Conservation (phyloP, 2,113 vertebrate genomes). For the Tragulus kanchil region DNA sequence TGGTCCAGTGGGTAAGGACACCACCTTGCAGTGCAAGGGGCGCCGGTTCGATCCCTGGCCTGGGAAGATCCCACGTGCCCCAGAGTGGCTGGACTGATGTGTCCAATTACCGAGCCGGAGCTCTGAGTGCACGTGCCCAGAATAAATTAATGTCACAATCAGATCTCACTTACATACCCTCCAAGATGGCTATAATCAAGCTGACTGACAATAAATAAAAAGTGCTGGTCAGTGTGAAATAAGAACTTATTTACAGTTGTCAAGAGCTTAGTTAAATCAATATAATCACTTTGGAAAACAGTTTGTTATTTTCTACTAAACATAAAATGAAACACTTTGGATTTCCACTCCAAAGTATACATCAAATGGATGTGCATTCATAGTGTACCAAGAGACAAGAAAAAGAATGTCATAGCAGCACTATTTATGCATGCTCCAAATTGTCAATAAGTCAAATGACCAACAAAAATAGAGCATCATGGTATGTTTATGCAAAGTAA, state of each 20-base stretch:
- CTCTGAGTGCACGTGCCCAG: no score
- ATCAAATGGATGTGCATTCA: background rate
- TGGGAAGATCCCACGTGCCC: no score
- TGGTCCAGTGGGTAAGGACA: no score
- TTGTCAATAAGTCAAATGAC: background rate
- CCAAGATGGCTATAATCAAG: background rate
- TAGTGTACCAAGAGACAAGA: background rate
- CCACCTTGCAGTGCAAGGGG: no score
- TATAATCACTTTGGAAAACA: background rate
- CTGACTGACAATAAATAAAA: background rate
- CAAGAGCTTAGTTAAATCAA: background rate
- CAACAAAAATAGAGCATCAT: background rate
- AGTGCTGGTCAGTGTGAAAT: background rate
- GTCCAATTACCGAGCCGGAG: no score
- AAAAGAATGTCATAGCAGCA: background rate
- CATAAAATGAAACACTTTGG: background rate
- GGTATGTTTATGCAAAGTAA: background rate
- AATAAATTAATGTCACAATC: conserved; percentile 33
- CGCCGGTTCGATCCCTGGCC: no score
- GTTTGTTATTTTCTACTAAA: background rate
- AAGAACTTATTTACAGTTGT: background rate
- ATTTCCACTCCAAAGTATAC: background rate
- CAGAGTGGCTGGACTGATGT: no score
- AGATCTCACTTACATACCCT: background rate
- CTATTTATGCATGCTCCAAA: background rate